Conservation (phyloP, 2,888 invertebrate genomes). For the Globia sparganii region DNA sequence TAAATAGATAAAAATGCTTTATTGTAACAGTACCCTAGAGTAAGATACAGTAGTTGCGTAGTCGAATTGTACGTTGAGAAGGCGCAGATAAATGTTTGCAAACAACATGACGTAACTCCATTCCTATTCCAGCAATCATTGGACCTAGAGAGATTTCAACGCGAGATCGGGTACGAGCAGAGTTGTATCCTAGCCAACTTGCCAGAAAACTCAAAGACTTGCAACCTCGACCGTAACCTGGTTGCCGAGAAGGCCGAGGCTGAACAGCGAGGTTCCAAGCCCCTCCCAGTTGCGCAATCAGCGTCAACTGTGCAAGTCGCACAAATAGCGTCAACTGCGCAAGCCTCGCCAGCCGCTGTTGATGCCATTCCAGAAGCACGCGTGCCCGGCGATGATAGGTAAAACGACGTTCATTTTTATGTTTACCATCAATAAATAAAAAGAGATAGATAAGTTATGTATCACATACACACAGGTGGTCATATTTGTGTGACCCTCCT, state of each 20-base stretch:
- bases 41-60: background rate
- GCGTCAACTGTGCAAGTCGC: background rate
- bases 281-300: conserved; percentile 17
- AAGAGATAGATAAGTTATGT: background rate
- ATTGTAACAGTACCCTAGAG: background rate
- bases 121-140: conserved; percentile 76
- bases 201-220: conserved; percentile 67
- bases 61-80: background rate
- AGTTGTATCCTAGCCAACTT: conserved; percentile 68
- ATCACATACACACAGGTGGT: background rate
- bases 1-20: background rate
- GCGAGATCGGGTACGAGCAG: conserved; percentile 69
- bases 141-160: conserved; percentile 79
- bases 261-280: conserved; percentile 31
- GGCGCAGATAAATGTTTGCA: background rate
- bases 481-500: background rate
- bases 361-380: conserved; percentile 19
- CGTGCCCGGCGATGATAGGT: conserved; percentile 28
- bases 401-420: background rate
- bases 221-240: conserved; percentile 80
- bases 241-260: conserved; percentile 69
- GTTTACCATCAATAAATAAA: background rate
- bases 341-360: background rate
- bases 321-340: conserved; percentile 18
- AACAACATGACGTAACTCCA: background rate